phyloP scores from a whole-genome alignment of 2,888 invertebrate species.

The Pristionchus maxplancki region DNA sequence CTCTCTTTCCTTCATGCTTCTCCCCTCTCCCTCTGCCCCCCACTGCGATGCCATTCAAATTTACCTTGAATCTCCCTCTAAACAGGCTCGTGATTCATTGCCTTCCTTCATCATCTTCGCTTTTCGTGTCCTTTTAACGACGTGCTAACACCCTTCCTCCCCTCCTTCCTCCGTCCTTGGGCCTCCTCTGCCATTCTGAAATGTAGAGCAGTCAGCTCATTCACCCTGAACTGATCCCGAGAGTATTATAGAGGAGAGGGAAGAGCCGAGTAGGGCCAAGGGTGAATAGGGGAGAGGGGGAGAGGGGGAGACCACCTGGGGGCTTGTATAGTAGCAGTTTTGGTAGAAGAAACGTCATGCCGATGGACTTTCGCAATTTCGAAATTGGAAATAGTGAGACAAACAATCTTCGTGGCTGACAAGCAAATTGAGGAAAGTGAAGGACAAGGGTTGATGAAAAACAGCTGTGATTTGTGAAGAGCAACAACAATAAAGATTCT shows the following conservation, averaged over 20 bases:
- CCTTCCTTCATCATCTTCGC: constrained; percentile 9
- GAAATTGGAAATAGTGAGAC: neutral
- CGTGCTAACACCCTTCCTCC: neutral
- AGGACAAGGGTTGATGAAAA: neutral
- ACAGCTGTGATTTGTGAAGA: constrained; percentile 23
- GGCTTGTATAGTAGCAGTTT: neutral
- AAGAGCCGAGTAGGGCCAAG: constrained; percentile 42
- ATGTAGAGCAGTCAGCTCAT: constrained; percentile 4
- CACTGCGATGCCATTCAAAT: constrained; percentile 21
- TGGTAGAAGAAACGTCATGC: neutral
- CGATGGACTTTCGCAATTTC: neutral
- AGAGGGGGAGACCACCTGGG: constrained; percentile 26
- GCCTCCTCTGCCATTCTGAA: neutral
- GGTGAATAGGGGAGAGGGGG: constrained; percentile 7
- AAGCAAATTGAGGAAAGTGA: constrained; percentile 10
- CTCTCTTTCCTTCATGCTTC: neutral
- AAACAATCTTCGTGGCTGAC: neutral
- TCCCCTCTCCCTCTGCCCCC: neutral
- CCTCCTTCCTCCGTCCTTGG: neutral
- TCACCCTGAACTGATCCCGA: constrained; percentile 47
- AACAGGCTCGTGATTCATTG: constrained; percentile 36
- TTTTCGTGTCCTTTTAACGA: constrained; percentile 27
- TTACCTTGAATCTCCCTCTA: constrained; percentile 25
- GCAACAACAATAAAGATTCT: neutral
- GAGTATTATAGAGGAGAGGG: constrained; percentile 30